These are phyloP conservation scores for Sakesphorus luctuosus DNA, from an alignment of 2,113 vertebrate genomes.

Conservation along the genomic window DNA sequence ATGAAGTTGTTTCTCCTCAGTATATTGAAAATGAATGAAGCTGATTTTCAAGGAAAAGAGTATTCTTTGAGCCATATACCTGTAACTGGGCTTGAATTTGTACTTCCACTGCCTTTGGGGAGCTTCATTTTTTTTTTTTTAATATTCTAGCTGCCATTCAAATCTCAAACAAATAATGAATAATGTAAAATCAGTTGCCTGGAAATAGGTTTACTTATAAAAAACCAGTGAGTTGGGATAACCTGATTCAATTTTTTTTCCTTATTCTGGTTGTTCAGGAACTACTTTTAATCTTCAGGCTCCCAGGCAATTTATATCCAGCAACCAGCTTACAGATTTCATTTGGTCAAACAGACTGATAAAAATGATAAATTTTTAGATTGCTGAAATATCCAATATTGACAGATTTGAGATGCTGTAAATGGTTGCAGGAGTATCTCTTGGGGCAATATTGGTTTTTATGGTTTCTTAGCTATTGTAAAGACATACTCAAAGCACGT, in stretches of 20 bases:
- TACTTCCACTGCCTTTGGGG: neutral
- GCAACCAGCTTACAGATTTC: neutral
- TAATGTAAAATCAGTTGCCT: constrained; percentile 33
- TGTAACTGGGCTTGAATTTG: neutral
- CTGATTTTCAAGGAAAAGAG: neutral
- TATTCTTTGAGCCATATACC: neutral
- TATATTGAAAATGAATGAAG: constrained; percentile 1
- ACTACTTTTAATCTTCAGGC: neutral
- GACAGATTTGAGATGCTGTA: neutral
- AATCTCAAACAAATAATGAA: constrained; percentile 44
- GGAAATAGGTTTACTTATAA: constrained; percentile 10
- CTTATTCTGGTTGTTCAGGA: neutral
- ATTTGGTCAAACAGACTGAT: constrained; percentile 4
- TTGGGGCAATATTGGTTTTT: neutral
- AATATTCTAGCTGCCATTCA: constrained; percentile 35
- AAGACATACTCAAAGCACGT: neutral
- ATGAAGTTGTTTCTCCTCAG: neutral
- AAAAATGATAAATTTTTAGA: constrained; percentile 9
- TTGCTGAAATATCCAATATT: neutral
- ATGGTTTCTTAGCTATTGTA: neutral
- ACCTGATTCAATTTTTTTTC: neutral
- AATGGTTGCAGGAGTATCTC: neutral
- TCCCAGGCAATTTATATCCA: constrained; percentile 12
- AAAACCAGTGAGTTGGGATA: neutral
- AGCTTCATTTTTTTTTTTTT: constrained; percentile 11